Evolutionary conservation across 2,113 vertebrate genomes (phyloP).

Genomic region (Felis chaus): DNA sequence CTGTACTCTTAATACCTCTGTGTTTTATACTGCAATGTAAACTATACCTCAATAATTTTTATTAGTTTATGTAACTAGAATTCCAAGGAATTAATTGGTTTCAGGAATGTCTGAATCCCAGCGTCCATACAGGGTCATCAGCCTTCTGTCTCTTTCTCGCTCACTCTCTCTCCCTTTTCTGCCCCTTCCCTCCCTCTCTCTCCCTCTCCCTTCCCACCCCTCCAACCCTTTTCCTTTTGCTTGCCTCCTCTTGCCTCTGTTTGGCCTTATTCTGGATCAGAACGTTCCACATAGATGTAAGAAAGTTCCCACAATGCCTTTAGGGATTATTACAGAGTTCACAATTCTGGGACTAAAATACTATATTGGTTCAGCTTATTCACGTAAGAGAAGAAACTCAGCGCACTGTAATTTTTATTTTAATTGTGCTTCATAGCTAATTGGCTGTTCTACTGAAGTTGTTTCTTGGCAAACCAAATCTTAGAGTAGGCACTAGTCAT

Average conservation of each 20-base stretch:
- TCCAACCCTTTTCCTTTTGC: not conserved
- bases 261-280: not conserved
- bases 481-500: not conserved
- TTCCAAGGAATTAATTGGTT: not conserved
- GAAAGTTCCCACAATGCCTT: not conserved
- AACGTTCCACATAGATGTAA: rapidly evolving
- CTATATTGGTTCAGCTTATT: not conserved
- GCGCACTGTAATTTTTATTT: not conserved
- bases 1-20: not conserved
- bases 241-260: not conserved
- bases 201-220: not conserved
- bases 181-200: no score
- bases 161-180: no score
- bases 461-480: not conserved
- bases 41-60: not conserved
- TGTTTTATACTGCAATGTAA: not conserved
- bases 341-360: not conserved
- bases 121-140: not conserved
- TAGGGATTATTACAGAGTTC: not conserved
- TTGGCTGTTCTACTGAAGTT: not conserved
- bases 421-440: not conserved
- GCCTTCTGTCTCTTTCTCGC: not conserved
- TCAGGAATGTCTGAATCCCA: not conserved
- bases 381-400: not conserved
- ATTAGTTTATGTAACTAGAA: not conserved